phyloP scores from a whole-genome alignment of 2,888 invertebrate species.

The Trachelus stipa region DNA sequence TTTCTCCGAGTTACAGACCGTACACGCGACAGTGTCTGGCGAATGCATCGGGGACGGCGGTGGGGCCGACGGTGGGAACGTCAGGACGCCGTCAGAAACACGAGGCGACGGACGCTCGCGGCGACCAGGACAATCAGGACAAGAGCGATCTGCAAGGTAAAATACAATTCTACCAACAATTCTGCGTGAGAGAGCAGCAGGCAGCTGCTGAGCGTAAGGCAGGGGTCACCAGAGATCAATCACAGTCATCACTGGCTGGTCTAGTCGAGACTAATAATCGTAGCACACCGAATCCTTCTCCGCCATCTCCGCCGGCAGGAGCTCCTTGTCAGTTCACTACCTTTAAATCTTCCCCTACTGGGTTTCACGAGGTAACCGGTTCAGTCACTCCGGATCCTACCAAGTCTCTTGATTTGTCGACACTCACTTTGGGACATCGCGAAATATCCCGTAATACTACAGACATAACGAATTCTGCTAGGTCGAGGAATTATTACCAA shows the following conservation, averaged over 20 bases:
- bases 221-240: conserved; percentile 26
- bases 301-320: conserved; percentile 12
- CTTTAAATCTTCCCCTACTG: conserved; percentile 48
- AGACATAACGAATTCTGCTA: conserved; percentile 14
- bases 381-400: conserved; percentile 24
- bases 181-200: conserved; percentile 64
- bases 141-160: conserved; percentile 63
- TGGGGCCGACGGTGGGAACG: conserved; percentile 52
- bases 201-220: conserved; percentile 70
- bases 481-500: conserved; percentile 30
- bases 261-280: neutral
- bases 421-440: conserved; percentile 45
- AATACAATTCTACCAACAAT: conserved; percentile 62
- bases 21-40: conserved; percentile 61
- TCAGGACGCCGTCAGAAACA: conserved; percentile 47
- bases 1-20: conserved; percentile 48
- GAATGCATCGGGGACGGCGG: conserved; percentile 55
- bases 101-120: conserved; percentile 52
- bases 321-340: conserved; percentile 55
- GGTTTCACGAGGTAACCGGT: conserved; percentile 23
- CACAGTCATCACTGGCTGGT: conserved; percentile 19
- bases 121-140: conserved; percentile 61
- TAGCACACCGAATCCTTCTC: neutral
- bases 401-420: conserved; percentile 43
- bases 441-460: conserved; percentile 36